Conservation (phyloP, 2,113 vertebrate species). For the Aspidoscelis tigris region DNA sequence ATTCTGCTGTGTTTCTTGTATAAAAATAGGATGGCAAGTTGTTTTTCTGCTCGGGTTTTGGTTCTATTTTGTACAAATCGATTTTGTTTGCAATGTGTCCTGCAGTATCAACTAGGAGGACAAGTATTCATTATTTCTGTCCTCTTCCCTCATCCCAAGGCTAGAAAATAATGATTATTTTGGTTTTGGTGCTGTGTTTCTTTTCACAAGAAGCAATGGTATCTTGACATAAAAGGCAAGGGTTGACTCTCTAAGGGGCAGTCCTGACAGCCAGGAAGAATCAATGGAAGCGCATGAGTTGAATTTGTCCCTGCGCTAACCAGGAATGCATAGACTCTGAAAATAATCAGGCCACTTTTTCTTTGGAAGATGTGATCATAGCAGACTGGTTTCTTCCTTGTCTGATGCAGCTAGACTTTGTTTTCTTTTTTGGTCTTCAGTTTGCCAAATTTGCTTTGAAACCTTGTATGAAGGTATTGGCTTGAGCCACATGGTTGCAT, state of each 20-base stretch:
- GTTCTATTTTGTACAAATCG: background rate
- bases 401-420: background rate
- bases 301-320: background rate
- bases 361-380: background rate
- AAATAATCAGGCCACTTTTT: background rate
- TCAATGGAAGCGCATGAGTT: background rate
- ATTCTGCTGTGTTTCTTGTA: slow-evolving; percentile 12
- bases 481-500: too few species aligned
- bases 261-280: background rate
- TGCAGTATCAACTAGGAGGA: slow-evolving; percentile 1
- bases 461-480: background rate
- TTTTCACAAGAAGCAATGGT: background rate
- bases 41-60: slow-evolving; percentile 11
- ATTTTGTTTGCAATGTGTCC: background rate
- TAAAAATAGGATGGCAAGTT: background rate
- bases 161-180: slow-evolving; percentile 24
- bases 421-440: background rate
- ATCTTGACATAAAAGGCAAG: background rate
- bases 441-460: background rate
- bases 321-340: background rate
- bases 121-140: slow-evolving; percentile 10
- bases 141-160: background rate
- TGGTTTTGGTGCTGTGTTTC: background rate
- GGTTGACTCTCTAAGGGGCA: background rate
- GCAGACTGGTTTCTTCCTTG: background rate